Base-by-base conservation (phyloP, 2,888 invertebrate genomes). In the Acrobasis repandana region DNA sequence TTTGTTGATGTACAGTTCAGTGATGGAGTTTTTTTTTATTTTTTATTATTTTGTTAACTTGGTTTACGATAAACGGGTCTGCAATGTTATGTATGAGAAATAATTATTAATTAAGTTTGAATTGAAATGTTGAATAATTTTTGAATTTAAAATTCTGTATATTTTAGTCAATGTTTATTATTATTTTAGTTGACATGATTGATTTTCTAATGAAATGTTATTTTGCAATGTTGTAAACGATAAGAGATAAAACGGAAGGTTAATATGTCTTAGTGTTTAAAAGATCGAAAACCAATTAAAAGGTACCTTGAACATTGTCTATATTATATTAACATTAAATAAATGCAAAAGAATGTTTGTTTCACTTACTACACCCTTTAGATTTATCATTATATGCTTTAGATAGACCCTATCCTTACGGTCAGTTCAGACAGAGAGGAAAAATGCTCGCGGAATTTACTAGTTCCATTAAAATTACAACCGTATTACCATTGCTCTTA, bases 261-360 rank as follows among this genome's bases (percentile, higher is more conserved):
- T 85, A 43, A 86, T 83, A 86, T 89, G 88, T 90, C 85, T 89
- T 91, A 90, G 90, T 88, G 90, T 90, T 86, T 79, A 81, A 83
- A 89, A 86, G 83, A 89, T 90, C 88, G 88, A 88, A 85, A 91
- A 90, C 90, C 91, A 90, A 92, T 92, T 88, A 80, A 89, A 90
- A 88, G 89, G 90, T 91, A 92, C 91, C 90, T 91, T 92, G 88
- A 90, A 91, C 90, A 90, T 90, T 92, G 91, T 92, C 90, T 93
- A 90, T 90, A 91, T 90, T 92, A 92, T 87, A 90, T 92, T 92
- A 92, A 92, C 90, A 92, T 90, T 92, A 90, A 90, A 92, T 93
- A 92, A 93, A 92, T 88, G 85, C 85, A 84, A 90, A 89, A 87
- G 68, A 72, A 63, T 10, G 62, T 66, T 73, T 69, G 74, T 81